phyloP scores from a whole-genome alignment of 2,888 invertebrate species.

The Sabellastarte sp. region DNA sequence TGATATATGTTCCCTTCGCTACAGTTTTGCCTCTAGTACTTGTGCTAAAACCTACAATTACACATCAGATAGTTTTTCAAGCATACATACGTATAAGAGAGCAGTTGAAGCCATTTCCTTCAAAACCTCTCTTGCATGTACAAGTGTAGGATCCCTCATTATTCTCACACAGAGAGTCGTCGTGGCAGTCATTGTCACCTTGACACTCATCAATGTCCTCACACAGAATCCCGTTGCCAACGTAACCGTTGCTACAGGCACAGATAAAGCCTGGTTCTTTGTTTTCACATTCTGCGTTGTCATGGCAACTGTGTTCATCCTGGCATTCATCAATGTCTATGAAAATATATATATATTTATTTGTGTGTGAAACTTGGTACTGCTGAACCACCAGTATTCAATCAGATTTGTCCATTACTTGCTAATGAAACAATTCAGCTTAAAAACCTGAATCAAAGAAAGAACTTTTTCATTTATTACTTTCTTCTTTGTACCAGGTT shows the following conservation, averaged over 20 bases:
- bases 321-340: conserved; percentile 7
- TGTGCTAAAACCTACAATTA: no score
- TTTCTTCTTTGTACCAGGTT: no score
- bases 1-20: no score
- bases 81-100: no score
- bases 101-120: conserved; percentile 12
- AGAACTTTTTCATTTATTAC: no score
- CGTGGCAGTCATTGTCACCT: conserved; percentile 6
- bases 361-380: no score
- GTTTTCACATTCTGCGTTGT: background rate
- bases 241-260: conserved; percentile 1
- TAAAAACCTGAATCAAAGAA: no score
- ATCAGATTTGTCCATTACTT: no score
- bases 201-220: conserved; percentile 1
- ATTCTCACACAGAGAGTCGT: conserved; percentile 10
- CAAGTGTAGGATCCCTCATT: conserved; percentile 15
- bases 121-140: conserved; percentile 13
- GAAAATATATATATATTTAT: background rate
- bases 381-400: no score
- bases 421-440: no score
- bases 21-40: no score
- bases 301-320: background rate
- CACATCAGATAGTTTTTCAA: no score
- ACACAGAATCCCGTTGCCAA: background rate
- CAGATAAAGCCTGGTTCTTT: background rate